These are phyloP conservation scores for Tokudaia tokunoshimensis DNA, from an alignment of 2,797 vertebrate genomes.

Conservation along the genomic window DNA sequence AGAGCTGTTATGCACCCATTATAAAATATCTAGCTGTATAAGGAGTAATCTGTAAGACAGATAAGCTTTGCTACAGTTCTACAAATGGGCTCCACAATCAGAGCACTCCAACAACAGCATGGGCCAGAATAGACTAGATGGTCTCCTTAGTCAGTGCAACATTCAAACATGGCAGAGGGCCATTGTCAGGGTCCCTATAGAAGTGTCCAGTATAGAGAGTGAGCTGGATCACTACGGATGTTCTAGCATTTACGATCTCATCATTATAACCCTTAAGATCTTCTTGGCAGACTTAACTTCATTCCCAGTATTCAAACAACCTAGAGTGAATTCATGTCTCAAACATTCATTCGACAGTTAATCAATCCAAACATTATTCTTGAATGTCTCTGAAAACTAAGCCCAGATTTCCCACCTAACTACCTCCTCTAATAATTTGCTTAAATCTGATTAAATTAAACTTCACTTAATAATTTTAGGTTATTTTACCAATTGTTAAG, in stretches of 20 bases:
- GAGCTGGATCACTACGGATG: not conserved
- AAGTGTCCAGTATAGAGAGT: not conserved
- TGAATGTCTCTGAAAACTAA: not conserved
- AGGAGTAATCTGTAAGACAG: not conserved
- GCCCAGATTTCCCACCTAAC: not conserved
- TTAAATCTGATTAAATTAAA: slow-evolving; percentile 19
- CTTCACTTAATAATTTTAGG: not conserved
- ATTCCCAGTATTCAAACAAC: not conserved
- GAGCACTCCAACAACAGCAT: not conserved
- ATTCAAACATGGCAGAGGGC: not conserved
- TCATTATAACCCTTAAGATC: slow-evolving; percentile 4
- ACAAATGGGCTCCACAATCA: not conserved
- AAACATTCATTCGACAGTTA: slow-evolving; percentile 24
- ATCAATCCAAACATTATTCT: slow-evolving; percentile 1
- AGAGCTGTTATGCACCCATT: not conserved
- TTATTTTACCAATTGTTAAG: slow-evolving; percentile 7
- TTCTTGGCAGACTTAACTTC: slow-evolving; percentile 7
- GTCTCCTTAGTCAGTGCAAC: not conserved
- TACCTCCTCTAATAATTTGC: not conserved
- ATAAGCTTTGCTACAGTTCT: not conserved
- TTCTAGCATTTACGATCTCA: not conserved
- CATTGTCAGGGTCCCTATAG: not conserved
- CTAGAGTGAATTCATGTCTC: not conserved
- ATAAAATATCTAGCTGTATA: not conserved
- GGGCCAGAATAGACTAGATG: not conserved